These are phyloP conservation scores for Danaus plexippus DNA, from an alignment of 1,140 invertebrate species.

Conservation along the genomic window DNA sequence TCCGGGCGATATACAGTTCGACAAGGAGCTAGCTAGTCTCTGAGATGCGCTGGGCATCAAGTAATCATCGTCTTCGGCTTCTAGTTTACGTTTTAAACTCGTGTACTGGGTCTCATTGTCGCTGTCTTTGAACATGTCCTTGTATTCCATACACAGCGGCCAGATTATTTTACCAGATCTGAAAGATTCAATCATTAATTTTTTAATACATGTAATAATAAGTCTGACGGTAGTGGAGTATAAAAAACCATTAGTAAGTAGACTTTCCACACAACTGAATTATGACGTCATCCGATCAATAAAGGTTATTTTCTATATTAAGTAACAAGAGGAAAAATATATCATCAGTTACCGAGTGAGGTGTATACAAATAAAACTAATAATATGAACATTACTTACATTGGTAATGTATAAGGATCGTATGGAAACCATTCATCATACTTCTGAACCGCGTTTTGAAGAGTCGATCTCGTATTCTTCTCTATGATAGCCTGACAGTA, in stretches of 20 bases:
- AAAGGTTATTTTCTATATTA: no score
- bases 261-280: no score
- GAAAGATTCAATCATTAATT: constrained; percentile 19
- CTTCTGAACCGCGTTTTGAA: constrained; percentile 47
- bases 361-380: no score
- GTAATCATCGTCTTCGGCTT: constrained; percentile 58
- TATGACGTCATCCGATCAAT: no score
- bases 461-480: constrained; percentile 80
- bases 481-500: constrained; percentile 94
- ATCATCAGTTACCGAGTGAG: no score
- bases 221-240: no score
- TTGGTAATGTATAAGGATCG: constrained; percentile 61
- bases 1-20: constrained; percentile 53
- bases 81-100: constrained; percentile 47
- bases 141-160: constrained; percentile 63
- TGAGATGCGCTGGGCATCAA: constrained; percentile 44
- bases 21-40: constrained; percentile 45
- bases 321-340: no score
- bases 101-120: constrained; percentile 57
- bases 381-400: constrained; percentile 38
- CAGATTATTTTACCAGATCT: constrained; percentile 64
- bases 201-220: no score
- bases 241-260: no score
- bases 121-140: constrained; percentile 48
- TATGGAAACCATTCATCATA: constrained; percentile 69